Conservation (phyloP, 2,113 vertebrate species). For the Suncus etruscus region DNA sequence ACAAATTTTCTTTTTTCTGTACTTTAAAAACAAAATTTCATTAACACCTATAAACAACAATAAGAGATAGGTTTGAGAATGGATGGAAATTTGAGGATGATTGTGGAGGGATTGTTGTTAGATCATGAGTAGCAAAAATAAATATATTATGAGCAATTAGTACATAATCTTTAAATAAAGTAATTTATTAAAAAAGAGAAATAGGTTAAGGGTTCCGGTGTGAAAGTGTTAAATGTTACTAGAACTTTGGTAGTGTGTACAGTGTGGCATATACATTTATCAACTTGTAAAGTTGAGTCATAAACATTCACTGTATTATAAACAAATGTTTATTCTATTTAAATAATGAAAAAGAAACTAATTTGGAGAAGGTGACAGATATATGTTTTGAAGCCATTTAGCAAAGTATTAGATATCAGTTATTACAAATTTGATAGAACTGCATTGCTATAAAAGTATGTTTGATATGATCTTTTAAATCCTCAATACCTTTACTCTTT, state of each 20-base stretch:
- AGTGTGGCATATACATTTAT: background rate
- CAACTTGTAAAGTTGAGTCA: too few relatives aligned
- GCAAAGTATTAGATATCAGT: background rate
- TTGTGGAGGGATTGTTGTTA: too few relatives aligned
- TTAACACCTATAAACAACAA: too few relatives aligned
- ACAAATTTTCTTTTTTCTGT: too few relatives aligned
- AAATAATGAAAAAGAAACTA: background rate
- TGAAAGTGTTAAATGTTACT: background rate
- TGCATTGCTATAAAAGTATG: background rate
- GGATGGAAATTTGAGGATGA: too few relatives aligned
- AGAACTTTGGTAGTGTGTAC: background rate
- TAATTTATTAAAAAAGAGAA: background rate
- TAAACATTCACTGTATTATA: too few relatives aligned
- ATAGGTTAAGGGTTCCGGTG: background rate
- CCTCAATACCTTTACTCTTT: slow-evolving; percentile 14
- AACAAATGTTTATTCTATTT: too few relatives aligned
- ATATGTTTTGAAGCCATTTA: slow-evolving; percentile 11
- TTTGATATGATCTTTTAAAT: background rate
- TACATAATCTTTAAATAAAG: too few relatives aligned
- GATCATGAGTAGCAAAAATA: too few relatives aligned
- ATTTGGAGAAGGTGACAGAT: background rate
- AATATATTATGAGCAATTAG: too few relatives aligned
- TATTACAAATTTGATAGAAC: background rate
- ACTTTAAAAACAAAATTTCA: too few relatives aligned
- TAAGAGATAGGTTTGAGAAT: too few relatives aligned